These are phyloP conservation scores for Actinemys pallida DNA, from an alignment of 2,113 vertebrate species.

Conservation along the genomic window DNA sequence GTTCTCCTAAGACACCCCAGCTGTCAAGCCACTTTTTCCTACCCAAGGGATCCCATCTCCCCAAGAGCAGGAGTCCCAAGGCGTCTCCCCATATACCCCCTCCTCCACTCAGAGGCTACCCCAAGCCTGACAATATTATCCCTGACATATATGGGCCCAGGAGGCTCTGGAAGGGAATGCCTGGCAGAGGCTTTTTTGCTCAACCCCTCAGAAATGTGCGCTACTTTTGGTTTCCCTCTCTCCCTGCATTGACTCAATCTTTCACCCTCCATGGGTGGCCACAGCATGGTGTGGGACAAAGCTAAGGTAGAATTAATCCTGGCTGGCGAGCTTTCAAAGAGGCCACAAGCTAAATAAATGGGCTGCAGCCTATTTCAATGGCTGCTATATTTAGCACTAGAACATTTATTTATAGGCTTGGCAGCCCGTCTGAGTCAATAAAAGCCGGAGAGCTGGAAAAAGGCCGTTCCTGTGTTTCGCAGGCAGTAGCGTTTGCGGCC, in stretches of 20 bases:
- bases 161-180: background rate
- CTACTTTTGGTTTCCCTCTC: conserved; percentile 37
- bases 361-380: conserved; percentile 68
- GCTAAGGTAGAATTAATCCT: conserved; percentile 41
- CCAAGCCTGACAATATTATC: background rate
- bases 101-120: background rate
- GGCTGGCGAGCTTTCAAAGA: conserved; percentile 67
- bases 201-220: accelerated
- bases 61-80: background rate
- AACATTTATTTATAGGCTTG: conserved; percentile 80
- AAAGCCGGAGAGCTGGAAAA: conserved; percentile 70
- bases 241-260: accelerated
- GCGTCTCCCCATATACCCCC: background rate
- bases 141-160: background rate
- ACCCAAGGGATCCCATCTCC: background rate
- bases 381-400: conserved; percentile 77
- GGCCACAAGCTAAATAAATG: conserved; percentile 75
- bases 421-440: conserved; percentile 73
- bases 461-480: conserved; percentile 66
- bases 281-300: background rate
- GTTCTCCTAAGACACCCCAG: background rate
- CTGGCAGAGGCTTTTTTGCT: background rate
- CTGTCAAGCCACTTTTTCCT: background rate
- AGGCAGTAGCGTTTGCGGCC: conserved; percentile 33
- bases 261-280: conserved; percentile 38